These are phyloP conservation scores for Hyperoplus immaculatus DNA, from an alignment of 2,797 vertebrate species.

Conservation along the genomic window DNA sequence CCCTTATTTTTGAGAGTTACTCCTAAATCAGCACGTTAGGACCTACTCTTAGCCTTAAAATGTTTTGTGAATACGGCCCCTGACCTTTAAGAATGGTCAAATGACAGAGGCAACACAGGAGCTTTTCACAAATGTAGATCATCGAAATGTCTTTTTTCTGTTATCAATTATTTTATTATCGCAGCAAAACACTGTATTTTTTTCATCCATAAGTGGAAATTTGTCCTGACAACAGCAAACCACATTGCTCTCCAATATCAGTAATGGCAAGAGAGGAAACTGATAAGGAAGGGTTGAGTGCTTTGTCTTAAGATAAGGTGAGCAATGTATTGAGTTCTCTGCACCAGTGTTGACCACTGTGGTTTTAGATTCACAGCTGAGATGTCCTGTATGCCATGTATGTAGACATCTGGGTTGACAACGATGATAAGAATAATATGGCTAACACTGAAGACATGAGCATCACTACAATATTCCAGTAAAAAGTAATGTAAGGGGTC, in stretches of 20 bases:
- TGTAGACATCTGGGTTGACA: background rate
- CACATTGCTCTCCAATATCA: background rate
- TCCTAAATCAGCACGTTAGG: too few relatives aligned
- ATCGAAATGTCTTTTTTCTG: background rate
- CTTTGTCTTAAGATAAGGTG: background rate
- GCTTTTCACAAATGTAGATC: background rate
- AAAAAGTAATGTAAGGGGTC: too few relatives aligned
- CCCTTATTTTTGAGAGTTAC: too few relatives aligned
- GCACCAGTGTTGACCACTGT: conserved; percentile 9
- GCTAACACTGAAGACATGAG: background rate
- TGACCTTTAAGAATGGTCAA: conserved; percentile 37
- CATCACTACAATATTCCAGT: too few relatives aligned
- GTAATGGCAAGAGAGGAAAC: background rate
- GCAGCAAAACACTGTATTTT: background rate
- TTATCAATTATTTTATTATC: background rate
- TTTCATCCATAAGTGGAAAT: background rate
- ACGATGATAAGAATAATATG: background rate
- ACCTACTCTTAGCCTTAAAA: too few relatives aligned
- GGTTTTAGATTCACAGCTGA: background rate
- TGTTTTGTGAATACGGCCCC: too few relatives aligned
- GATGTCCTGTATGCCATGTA: background rate
- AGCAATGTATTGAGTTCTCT: background rate
- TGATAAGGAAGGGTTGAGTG: background rate
- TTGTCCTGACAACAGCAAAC: background rate
- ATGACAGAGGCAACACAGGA: background rate